phyloP scores from a whole-genome alignment of 1,140 invertebrate genomes.

The Heliconius congener region DNA sequence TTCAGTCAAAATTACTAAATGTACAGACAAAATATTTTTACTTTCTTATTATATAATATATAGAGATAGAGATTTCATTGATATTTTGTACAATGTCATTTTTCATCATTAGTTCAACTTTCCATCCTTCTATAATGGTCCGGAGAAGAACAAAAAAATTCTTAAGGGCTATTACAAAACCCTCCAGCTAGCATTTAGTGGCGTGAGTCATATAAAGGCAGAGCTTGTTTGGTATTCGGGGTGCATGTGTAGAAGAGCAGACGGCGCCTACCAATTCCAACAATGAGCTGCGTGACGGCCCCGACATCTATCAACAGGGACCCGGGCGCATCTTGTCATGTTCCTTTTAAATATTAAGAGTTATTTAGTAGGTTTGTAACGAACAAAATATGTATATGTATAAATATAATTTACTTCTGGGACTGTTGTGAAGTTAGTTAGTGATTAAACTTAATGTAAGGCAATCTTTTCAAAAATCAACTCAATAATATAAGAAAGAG shows the following conservation, averaged over 20 bases:
- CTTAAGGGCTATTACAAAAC: conserved; percentile 1
- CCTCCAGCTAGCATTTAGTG: conserved; percentile 10
- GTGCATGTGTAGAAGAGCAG: conserved; percentile 46
- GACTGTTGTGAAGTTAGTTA: neutral
- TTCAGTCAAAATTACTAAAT: no score
- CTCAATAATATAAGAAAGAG: neutral
- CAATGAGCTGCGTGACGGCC: conserved; percentile 59
- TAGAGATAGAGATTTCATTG: no score
- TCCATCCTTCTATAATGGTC: no score
- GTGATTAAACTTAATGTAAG: neutral
- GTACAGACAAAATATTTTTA: no score
- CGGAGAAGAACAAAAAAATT: neutral
- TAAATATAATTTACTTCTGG: neutral
- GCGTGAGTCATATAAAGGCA: conserved; percentile 36
- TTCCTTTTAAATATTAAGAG: conserved; percentile 30
- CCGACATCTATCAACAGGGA: conserved; percentile 48
- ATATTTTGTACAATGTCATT: no score
- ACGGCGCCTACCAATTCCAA: conserved; percentile 66
- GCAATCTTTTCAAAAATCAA: neutral
- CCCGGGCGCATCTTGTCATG: conserved; percentile 34
- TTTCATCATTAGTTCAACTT: no score
- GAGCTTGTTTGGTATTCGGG: conserved; percentile 37
- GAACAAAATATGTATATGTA: no score
- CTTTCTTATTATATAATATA: no score
- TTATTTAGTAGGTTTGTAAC: no score